Evolutionary conservation across 2,888 invertebrate species (phyloP).

Genomic region (Callimorpha dominula): DNA sequence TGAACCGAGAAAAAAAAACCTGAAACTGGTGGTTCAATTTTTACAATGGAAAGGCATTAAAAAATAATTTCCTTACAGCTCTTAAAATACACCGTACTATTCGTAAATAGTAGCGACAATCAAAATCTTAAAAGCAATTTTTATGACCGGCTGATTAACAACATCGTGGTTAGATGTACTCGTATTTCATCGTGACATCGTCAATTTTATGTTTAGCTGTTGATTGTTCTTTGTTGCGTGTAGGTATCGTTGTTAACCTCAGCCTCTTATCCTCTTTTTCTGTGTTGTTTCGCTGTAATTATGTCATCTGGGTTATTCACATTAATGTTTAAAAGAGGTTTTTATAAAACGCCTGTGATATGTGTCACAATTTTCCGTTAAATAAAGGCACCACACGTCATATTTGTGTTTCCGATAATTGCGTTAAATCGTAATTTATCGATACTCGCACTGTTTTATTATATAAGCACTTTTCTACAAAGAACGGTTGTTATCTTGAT

Average conservation of each 20-base stretch:
- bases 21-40: not conserved
- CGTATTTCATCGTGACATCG: not conserved
- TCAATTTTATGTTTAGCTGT: not conserved
- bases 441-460: not conserved
- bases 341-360: not conserved
- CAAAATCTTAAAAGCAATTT: not conserved
- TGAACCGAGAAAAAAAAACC: too few relatives aligned
- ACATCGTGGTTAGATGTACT: not conserved
- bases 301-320: too few relatives aligned
- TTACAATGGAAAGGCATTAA: not conserved
- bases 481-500: too few relatives aligned
- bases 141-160: not conserved
- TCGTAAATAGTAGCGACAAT: not conserved
- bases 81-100: not conserved
- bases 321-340: not conserved
- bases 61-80: not conserved
- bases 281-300: not conserved
- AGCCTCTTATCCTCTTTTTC: not conserved
- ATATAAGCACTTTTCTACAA: too few relatives aligned
- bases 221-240: not conserved
- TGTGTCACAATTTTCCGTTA: constrained; percentile 1
- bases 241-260: not conserved
- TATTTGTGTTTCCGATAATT: not conserved
- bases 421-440: not conserved
- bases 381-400: not conserved